These are phyloP conservation scores for Ricordea florida DNA, from an alignment of 92 coral and sea anemone genomes.

Conservation along the genomic window DNA sequence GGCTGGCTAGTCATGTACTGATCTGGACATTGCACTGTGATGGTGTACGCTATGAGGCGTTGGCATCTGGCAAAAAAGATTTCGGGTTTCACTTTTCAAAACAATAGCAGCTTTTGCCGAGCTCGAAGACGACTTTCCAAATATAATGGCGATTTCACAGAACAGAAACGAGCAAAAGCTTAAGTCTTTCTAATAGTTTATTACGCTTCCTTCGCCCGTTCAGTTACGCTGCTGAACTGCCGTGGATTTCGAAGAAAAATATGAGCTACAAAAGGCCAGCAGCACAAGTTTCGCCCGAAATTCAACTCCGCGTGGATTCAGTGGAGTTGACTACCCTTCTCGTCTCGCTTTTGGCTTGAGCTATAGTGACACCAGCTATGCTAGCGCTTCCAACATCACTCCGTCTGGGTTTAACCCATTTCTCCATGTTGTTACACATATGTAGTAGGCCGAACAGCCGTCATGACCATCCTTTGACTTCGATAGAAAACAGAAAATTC, in stretches of 20 bases:
- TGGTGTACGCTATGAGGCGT: too few species aligned
- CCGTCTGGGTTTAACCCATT: constrained; percentile 16
- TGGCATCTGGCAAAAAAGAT: too few species aligned
- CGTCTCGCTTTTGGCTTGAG: constrained; percentile 27
- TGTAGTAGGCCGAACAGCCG: constrained; percentile 34
- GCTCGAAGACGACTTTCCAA: too few species aligned
- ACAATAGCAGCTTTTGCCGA: too few species aligned
- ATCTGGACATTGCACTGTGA: too few species aligned
- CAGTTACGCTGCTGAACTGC: too few species aligned
- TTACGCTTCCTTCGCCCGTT: too few species aligned
- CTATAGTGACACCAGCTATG: constrained; percentile 36
- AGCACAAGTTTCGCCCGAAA: constrained; percentile 42
- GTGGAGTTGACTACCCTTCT: constrained; percentile 23
- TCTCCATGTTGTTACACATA: constrained; percentile 2
- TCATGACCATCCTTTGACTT: constrained; percentile 20
- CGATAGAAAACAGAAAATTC: constrained; percentile 13
- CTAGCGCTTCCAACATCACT: constrained; percentile 37
- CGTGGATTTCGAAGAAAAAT: constrained; percentile 35
- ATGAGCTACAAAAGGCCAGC: constrained; percentile 30
- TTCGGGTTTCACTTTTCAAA: too few species aligned
- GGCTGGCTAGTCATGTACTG: too few species aligned
- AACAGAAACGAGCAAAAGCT: too few species aligned
- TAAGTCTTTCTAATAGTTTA: too few species aligned
- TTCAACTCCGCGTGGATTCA: constrained; percentile 30
- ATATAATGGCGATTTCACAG: too few species aligned